Base-by-base conservation (phyloP, 2,797 vertebrate genomes). In the Ptychadena robeensis region DNA sequence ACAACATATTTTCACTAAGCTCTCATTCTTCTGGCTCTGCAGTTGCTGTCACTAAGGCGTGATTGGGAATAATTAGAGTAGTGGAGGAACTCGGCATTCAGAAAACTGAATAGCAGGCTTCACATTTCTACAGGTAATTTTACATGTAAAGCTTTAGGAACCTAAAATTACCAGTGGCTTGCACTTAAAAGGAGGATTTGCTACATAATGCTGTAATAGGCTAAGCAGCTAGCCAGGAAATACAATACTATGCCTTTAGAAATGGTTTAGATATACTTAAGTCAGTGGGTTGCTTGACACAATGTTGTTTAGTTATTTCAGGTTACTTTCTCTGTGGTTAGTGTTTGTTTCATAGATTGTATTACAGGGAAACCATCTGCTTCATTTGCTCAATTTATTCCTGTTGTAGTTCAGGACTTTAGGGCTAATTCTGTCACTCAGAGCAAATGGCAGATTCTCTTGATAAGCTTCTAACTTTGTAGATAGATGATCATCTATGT, bases 11-110 rank as follows among this genome's bases (percentile, higher is more conserved):
- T 66, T 35, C 70, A 65, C 44, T 25, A 57, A 59, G 9, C 40
- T 66, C 73, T 82, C 40, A 69, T 69, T 82, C 73, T 82, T 82
- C 65, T 68, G 31, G 35, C 63, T 74, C 80, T 70, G 69, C 48
- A 34, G 32, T 75, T 59, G 71, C 80, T 82, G 72, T 63, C 73
- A 82, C 48, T 40, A 32, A 61, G 63, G 69, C 37, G 31, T 61
- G 34, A 75, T 75, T 82, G 64, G 28, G 27, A 74, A 75, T 76
- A 82, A 75, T 76, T 82, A 75, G 32, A 38, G 48, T 30, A 38
- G 64, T 40, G 28, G 59, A 82, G 61, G 48, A 82, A 63, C 64
- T 75, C 72, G 12, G 72, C 65, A 82, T 75, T 82, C 73, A 75
- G 63, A 22, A 28, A 32, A 27, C 64, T 82, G n/a, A 75, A 82